Conservation (phyloP, 2,113 vertebrate species). For the Acanthisitta chloris region DNA sequence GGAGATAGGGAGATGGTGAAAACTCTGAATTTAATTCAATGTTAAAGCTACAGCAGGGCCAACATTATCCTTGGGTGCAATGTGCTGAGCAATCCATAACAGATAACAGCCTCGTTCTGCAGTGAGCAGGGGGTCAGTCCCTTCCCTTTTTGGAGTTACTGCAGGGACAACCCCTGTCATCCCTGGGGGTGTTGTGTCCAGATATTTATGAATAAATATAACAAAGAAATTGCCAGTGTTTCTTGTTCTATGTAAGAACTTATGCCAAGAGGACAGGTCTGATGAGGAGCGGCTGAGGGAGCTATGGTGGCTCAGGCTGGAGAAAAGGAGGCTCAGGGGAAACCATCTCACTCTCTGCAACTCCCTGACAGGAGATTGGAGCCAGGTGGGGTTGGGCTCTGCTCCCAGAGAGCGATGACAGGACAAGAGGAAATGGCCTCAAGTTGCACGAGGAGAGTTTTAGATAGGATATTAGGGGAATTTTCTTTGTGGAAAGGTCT, state of each 20-base stretch:
- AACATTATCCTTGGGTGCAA: not conserved
- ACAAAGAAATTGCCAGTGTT: not conserved
- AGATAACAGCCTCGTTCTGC: not conserved
- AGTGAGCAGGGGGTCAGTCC: rapidly evolving
- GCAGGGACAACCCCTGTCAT: rapidly evolving
- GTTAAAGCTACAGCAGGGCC: not conserved
- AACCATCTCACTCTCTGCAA: not conserved
- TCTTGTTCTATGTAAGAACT: not conserved
- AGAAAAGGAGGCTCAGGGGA: not conserved
- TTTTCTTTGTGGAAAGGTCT: not conserved
- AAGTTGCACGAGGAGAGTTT: not conserved
- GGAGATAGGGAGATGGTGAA: rapidly evolving
- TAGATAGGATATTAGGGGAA: not conserved
- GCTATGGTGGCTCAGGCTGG: not conserved
- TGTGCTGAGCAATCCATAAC: not conserved
- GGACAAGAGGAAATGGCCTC: not conserved
- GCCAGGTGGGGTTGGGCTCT: not conserved
- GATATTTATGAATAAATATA: not conserved
- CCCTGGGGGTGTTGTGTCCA: not conserved
- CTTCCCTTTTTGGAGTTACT: not conserved
- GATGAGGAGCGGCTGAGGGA: not conserved
- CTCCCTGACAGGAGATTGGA: not conserved
- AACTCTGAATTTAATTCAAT: not conserved
- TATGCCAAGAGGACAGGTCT: not conserved
- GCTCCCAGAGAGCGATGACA: not conserved